A percentile compares a stretch with the other conserved stretches of the same genome.
phyloP scores from a whole-genome alignment of 2,888 invertebrate genomes.

The Epinotia brunnichana region DNA sequence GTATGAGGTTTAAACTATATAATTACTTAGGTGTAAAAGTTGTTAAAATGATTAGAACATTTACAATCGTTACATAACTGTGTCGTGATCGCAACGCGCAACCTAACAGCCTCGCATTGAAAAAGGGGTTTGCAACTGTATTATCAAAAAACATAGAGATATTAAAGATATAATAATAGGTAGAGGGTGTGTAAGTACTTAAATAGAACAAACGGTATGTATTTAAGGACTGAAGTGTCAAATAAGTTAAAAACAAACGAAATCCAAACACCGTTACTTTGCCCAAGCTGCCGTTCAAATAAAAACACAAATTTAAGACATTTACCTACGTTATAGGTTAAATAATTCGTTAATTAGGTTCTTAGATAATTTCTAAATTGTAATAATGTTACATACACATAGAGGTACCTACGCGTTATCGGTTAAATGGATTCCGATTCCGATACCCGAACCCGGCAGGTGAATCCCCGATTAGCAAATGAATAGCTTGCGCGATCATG shows the following conservation, averaged over 20 bases:
- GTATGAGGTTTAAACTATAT: conserved; percentile 57
- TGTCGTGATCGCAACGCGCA: background rate
- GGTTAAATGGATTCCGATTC: background rate
- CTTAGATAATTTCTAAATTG: background rate
- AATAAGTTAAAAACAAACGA: background rate
- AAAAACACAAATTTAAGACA: background rate
- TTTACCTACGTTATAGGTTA: background rate
- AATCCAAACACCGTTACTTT: background rate
- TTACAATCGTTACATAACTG: background rate
- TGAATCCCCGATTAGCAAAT: background rate
- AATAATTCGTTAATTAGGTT: background rate
- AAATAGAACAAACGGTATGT: background rate
- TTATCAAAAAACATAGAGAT: background rate
- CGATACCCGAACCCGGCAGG: background rate
- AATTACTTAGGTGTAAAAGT: conserved; percentile 48
- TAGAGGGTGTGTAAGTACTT: too few relatives aligned
- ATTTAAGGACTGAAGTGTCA: background rate
- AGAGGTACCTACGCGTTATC: background rate
- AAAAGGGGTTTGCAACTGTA: background rate
- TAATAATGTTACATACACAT: background rate
- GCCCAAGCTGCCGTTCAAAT: background rate
- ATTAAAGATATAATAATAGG: too few relatives aligned
- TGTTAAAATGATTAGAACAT: conserved; percentile 4
- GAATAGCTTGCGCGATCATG: background rate
- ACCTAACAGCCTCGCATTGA: background rate